Conservation (phyloP, 2,797 vertebrate genomes). For the Heteromormyrus szaboi region DNA sequence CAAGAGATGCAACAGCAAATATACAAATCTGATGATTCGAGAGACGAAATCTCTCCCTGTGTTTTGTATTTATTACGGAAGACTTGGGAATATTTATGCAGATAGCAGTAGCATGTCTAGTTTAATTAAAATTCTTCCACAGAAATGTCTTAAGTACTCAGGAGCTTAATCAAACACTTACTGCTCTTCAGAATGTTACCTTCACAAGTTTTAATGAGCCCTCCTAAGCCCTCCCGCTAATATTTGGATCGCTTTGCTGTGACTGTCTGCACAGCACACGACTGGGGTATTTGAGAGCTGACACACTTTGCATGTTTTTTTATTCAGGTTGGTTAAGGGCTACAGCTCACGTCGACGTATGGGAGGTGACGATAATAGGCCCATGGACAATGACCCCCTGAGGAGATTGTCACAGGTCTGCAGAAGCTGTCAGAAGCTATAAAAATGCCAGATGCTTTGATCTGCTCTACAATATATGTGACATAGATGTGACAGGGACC, state of each 20-base stretch:
- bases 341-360: not conserved
- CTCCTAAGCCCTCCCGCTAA: not conserved
- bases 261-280: not conserved
- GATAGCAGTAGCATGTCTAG: not conserved
- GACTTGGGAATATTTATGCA: not conserved
- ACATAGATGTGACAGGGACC: not conserved
- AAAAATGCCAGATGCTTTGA: not conserved
- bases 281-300: not conserved
- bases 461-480: not conserved
- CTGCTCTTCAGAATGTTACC: not conserved
- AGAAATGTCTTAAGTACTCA: not conserved
- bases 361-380: not conserved
- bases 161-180: not conserved
- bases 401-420: not conserved
- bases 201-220: not conserved
- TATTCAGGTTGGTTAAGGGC: not conserved
- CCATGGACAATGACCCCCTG: not conserved
- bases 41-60: not conserved
- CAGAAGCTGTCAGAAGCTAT: not conserved
- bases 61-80: not conserved
- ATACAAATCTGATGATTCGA: not conserved
- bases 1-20: not conserved
- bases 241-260: not conserved
- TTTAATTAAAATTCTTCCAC: not conserved
- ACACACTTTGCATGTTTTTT: not conserved